phyloP scores from a whole-genome alignment of 2,113 vertebrate genomes.

The Uria aalge region DNA sequence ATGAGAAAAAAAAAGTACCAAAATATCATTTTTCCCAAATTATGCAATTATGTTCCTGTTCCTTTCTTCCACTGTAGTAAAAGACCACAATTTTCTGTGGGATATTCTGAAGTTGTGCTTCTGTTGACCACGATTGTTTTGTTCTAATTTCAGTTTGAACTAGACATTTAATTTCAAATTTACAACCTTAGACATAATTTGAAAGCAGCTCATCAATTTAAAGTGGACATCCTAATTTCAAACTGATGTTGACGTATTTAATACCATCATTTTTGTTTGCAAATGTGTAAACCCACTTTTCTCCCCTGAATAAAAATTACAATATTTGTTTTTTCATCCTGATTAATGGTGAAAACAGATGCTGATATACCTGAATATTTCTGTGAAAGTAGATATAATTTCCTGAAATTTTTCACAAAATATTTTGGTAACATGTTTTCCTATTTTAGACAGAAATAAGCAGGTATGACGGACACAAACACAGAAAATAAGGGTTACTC shows the following conservation, averaged over 20 bases:
- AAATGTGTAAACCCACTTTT: not conserved
- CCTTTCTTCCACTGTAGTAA: not conserved
- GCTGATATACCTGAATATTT: not conserved
- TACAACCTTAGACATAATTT: not conserved
- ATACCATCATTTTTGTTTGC: not conserved
- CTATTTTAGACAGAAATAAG: not conserved
- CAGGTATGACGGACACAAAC: not conserved
- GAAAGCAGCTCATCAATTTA: not conserved
- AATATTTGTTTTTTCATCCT: not conserved
- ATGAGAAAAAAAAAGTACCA: not conserved
- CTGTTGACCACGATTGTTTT: not conserved
- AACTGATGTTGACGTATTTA: not conserved
- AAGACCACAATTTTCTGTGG: not conserved
- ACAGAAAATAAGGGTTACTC: not conserved
- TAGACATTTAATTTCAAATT: not conserved
- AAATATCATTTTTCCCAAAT: not conserved
- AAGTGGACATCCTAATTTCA: not conserved
- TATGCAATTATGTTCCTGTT: not conserved
- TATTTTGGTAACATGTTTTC: not conserved
- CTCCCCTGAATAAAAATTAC: accelerated
- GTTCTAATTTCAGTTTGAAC: not conserved
- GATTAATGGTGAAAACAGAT: not conserved
- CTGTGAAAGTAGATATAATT: not conserved
- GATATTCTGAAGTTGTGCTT: not conserved
- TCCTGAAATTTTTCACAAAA: not conserved